These are phyloP conservation scores for Nasonia giraulti DNA, from an alignment of 1,140 invertebrate genomes.

Conservation along the genomic window DNA sequence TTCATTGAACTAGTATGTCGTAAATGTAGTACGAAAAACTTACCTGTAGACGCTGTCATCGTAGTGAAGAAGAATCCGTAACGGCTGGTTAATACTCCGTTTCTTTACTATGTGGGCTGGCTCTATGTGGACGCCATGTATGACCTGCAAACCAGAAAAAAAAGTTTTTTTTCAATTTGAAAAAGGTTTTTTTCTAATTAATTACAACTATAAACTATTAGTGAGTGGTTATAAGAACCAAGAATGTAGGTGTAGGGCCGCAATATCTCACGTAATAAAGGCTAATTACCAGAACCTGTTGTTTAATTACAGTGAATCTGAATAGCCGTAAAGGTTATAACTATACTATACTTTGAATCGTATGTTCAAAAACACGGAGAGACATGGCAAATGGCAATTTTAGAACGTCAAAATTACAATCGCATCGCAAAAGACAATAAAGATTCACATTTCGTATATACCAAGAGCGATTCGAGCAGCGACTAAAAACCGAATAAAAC, in stretches of 20 bases:
- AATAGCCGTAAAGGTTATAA: no score
- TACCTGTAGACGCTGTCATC: slow-evolving; percentile 92
- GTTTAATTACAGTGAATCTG: not conserved
- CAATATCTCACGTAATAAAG: not conserved
- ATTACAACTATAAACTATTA: no score
- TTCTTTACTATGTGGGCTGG: slow-evolving; percentile 86
- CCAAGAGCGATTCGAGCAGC: no score
- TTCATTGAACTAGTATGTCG: not conserved
- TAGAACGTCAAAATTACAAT: no score
- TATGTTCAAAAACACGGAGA: no score
- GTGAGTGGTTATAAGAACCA: no score
- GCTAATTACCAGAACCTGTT: not conserved
- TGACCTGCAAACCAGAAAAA: slow-evolving; percentile 77
- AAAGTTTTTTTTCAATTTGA: not conserved
- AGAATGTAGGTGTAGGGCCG: no score
- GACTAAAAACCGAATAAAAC: not conserved
- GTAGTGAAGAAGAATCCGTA: slow-evolving; percentile 92
- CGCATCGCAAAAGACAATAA: no score
- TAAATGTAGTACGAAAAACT: slow-evolving; percentile 59
- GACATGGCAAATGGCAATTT: no score
- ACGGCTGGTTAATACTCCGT: slow-evolving; percentile 87
- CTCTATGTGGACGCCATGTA: slow-evolving; percentile 89
- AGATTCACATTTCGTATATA: no score
- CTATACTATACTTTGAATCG: no score
- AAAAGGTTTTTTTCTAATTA: not conserved